Evolutionary conservation across 2,797 vertebrate species (phyloP).

Genomic region (Ciconia nigra): DNA sequence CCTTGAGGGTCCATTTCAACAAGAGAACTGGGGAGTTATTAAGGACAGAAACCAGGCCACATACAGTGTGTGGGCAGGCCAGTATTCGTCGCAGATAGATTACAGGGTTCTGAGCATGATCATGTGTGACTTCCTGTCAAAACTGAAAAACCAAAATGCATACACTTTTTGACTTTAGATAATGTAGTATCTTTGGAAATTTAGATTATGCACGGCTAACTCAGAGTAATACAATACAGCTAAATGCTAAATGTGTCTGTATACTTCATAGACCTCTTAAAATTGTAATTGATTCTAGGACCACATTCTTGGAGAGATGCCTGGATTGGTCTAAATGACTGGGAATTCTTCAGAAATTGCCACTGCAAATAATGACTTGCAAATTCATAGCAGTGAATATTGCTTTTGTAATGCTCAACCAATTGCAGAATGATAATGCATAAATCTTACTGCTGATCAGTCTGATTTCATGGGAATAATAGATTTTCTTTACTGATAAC

Average conservation of each 20-base stretch:
- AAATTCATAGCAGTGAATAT: not conserved
- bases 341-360: not conserved
- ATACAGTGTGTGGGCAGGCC: not conserved
- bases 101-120: not conserved
- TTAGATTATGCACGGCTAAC: not conserved
- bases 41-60: not conserved
- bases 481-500: not conserved
- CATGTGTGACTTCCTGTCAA: not conserved
- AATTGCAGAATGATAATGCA: not conserved
- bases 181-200: not conserved
- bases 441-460: not conserved
- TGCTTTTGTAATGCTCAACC: not conserved
- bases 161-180: not conserved
- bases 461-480: not conserved
- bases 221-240: not conserved
- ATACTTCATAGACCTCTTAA: not conserved
- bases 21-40: not conserved
- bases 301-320: not conserved
- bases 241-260: not conserved
- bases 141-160: not conserved
- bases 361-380: not conserved
- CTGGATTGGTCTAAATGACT: not conserved
- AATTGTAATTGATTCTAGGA: not conserved
- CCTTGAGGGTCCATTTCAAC: not conserved
- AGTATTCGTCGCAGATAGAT: not conserved